phyloP scores from a whole-genome alignment of 2,888 invertebrate species.

The Taenaris catops region DNA sequence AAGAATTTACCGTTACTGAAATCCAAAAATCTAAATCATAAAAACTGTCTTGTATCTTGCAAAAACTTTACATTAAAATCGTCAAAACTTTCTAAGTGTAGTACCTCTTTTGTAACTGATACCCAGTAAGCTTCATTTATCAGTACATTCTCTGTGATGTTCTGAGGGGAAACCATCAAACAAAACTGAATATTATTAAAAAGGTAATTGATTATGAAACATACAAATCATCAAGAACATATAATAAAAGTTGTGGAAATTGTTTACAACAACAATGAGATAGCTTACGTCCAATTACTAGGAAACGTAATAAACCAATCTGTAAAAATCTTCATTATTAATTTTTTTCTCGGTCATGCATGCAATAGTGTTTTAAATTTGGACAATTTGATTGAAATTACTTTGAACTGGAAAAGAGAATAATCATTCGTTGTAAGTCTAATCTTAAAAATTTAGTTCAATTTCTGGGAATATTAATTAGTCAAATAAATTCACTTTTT shows the following conservation, averaged over 20 bases:
- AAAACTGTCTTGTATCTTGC: constrained; percentile 76
- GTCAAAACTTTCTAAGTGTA: constrained; percentile 82
- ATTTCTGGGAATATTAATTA: too few species aligned
- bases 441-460: too few species aligned
- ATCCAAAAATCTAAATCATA: constrained; percentile 78
- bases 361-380: constrained; percentile 56
- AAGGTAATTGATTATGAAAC: constrained; percentile 44
- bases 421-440: too few species aligned
- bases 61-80: constrained; percentile 78
- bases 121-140: constrained; percentile 97
- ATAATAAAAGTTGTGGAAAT: constrained; percentile 12
- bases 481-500: too few species aligned
- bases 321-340: constrained; percentile 55
- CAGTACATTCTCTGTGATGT: constrained; percentile 97
- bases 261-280: constrained; percentile 33
- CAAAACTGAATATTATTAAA: constrained; percentile 72
- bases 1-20: constrained; percentile 78
- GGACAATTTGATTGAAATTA: constrained; percentile 38
- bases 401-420: constrained; percentile 33
- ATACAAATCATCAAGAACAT: constrained; percentile 28
- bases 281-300: constrained; percentile 68
- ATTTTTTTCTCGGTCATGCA: constrained; percentile 42
- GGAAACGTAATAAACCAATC: constrained; percentile 61
- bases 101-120: constrained; percentile 94
- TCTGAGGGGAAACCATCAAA: constrained; percentile 88